These are phyloP conservation scores for Sebastes itinus DNA, from an alignment of 2,797 vertebrate species.

Conservation along the genomic window DNA sequence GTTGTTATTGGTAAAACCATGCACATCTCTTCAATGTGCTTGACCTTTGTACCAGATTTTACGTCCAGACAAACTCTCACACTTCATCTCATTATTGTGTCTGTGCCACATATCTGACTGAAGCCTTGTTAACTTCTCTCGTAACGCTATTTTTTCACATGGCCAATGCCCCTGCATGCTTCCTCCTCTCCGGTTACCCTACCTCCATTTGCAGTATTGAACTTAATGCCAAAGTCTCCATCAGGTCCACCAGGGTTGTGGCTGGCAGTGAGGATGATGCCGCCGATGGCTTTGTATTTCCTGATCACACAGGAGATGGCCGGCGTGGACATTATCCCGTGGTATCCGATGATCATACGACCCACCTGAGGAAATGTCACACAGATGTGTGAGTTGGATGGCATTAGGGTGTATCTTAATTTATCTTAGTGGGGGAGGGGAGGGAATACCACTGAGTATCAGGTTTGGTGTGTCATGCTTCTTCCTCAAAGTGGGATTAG, in stretches of 20 bases:
- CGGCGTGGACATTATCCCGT: slow-evolving; percentile 94
- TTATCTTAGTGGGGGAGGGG: slow-evolving; percentile 7
- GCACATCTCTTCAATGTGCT: not conserved
- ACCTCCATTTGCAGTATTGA: slow-evolving; percentile 95
- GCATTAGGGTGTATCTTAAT: not conserved
- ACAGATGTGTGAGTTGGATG: slow-evolving; percentile 26
- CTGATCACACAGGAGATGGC: slow-evolving; percentile 94
- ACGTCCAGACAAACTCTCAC: not conserved
- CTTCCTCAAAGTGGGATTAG: slow-evolving; percentile 19
- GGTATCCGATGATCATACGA: slow-evolving; percentile 92
- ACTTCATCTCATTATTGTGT: not conserved
- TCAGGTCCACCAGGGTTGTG: slow-evolving; percentile 92
- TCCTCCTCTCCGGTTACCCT: slow-evolving; percentile 58
- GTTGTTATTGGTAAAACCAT: not conserved
- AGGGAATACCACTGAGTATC: slow-evolving; percentile 6
- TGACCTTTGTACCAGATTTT: slow-evolving; percentile 18
- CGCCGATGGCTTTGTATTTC: slow-evolving; percentile 95
- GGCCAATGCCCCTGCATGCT: slow-evolving; percentile 20
- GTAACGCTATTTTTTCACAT: slow-evolving; percentile 59
- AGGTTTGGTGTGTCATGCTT: slow-evolving; percentile 30
- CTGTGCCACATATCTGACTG: not conserved
- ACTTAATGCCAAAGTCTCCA: slow-evolving; percentile 96
- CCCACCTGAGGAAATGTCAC: slow-evolving; percentile 86
- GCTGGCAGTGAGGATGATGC: slow-evolving; percentile 94
- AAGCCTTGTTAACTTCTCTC: slow-evolving; percentile 41